phyloP scores from a whole-genome alignment of 2,888 invertebrate genomes.

The Andricus curvator region DNA sequence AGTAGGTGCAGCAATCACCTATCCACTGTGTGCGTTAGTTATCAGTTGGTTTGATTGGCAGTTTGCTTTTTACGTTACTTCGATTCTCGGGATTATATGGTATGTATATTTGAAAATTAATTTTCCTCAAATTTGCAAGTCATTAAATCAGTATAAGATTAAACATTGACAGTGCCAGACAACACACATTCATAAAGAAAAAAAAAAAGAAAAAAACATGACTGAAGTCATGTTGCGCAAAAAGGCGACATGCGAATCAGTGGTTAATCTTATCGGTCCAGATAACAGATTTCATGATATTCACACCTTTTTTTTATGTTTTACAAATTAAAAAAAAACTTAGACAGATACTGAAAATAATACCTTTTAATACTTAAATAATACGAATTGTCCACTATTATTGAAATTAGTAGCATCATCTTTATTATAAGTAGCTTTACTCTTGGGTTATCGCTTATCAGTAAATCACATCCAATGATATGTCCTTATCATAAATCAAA shows the following conservation, averaged over 20 bases:
- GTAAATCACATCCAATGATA: not conserved
- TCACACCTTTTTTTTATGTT: too few species aligned
- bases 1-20: conserved; percentile 84
- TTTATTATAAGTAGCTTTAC: not conserved
- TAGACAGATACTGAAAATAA: too few species aligned
- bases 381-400: too few species aligned
- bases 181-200: too few species aligned
- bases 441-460: not conserved
- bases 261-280: too few species aligned
- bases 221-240: too few species aligned
- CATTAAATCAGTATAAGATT: not conserved
- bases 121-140: not conserved
- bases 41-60: conserved; percentile 85
- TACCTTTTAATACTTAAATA: too few species aligned
- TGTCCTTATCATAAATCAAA: not conserved
- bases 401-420: too few species aligned
- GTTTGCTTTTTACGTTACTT: conserved; percentile 85
- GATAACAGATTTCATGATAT: too few species aligned
- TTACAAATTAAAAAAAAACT: too few species aligned
- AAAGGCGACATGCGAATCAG: too few species aligned
- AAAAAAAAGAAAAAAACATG: too few species aligned
- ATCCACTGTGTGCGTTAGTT: conserved; percentile 85
- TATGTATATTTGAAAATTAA: conserved; percentile 68
- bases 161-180: not conserved
- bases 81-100: conserved; percentile 83